phyloP scores from a whole-genome alignment of 2,113 vertebrate species.

The Corvus hawaiiensis region DNA sequence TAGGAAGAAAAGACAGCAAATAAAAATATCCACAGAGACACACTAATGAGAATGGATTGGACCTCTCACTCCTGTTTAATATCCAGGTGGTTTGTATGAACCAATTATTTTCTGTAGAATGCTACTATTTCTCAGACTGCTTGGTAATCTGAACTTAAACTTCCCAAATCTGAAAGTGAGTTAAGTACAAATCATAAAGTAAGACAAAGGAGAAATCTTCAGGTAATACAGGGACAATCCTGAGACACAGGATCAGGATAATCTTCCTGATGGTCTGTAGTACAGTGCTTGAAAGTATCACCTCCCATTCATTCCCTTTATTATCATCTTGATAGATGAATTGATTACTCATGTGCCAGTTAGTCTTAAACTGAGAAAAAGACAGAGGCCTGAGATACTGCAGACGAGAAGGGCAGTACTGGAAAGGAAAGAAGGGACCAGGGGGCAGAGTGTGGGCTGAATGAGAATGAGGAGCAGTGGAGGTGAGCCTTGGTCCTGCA shows the following conservation, averaged over 20 bases:
- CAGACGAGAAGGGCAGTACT: neutral
- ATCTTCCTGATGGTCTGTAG: neutral
- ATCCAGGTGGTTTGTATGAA: neutral
- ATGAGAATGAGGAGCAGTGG: neutral
- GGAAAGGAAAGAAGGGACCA: neutral
- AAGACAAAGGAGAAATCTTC: neutral
- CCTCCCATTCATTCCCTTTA: neutral
- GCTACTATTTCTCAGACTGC: neutral
- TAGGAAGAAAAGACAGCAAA: neutral
- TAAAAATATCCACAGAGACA: neutral
- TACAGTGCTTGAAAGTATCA: neutral
- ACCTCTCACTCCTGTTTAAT: neutral
- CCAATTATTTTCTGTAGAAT: neutral
- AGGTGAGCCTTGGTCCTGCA: neutral
- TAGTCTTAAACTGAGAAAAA: neutral
- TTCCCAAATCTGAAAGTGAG: neutral
- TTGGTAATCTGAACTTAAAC: neutral
- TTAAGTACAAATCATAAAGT: neutral
- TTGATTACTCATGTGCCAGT: neutral
- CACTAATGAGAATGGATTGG: neutral
- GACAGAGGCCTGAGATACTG: neutral
- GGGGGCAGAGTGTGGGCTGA: accelerated
- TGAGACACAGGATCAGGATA: neutral
- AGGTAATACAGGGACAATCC: neutral
- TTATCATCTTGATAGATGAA: neutral